Evolutionary conservation across 2,113 vertebrate genomes (phyloP), one percentile per base, ranked within the genome.

Genomic region (Chiloscyllium plagiosum): DNA sequence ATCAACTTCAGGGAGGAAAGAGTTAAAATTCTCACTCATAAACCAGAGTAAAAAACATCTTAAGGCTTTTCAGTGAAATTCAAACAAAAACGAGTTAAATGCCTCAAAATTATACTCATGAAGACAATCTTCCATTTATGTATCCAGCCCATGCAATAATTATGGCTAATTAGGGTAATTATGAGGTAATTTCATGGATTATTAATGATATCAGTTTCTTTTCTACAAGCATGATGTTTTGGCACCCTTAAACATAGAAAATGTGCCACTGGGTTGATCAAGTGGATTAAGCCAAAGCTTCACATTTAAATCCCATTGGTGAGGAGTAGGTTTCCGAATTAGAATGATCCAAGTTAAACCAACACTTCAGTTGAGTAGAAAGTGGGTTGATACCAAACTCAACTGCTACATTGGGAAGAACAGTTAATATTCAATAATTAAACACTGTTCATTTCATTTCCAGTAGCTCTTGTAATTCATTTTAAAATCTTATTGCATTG

Each of bases 91-190:
- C 19, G 50, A 72, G 10, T 24, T 95, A 47, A 12, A 72, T 50
- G 66, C 65, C 68, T 69, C 37, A 94, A 94, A 42, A 94, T n/a
- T 94, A 94, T 47, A 24, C 13, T 94, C n/a, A 69, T 2, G 15
- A 68, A 95, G 94, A 52, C 42, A 95, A 52, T 52, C 37, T 50
- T 72, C 17, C 76, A 95, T 52, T 95, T 95, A 50, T 95, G 69
- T 95, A 72, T 47, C 24, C 47, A 52, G 29, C 94, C 94, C 52
- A n/a, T 69, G 33, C 94, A 95, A 72, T 26, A 95, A 95, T 95
- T 72, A 95, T 52, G 24, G 94, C 26, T 72, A 72, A 72, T 95
- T 95, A 95, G 68, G 24, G 42, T 33, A 95, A 95, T 95, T 95
- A 95, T 42, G 5, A 72, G 22, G 68, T 95, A 72, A 50, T 95